A percentile compares a stretch with the other conserved stretches of the same genome.
Conservation (phyloP, 2,888 invertebrate genomes). For the Brachypalpus laphriformis region DNA sequence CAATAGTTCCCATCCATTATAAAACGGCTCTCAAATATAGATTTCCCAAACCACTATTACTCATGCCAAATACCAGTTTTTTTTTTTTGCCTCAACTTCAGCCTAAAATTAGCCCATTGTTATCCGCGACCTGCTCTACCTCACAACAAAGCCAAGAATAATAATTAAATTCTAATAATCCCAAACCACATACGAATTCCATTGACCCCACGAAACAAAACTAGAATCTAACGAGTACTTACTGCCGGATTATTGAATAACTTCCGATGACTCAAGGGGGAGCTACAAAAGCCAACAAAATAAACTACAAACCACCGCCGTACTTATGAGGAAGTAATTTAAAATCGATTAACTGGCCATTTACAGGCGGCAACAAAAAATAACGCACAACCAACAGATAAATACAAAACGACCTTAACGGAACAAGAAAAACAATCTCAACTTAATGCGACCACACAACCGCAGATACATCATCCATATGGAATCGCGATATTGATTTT, state of each 20-base stretch:
- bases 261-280: neutral
- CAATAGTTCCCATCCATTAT: neutral
- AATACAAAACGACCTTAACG: constrained; percentile 16
- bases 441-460: neutral
- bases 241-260: neutral
- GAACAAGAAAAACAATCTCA: neutral
- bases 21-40: neutral
- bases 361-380: neutral
- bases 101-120: neutral
- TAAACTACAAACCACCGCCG: neutral
- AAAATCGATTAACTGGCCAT: constrained; percentile 25
- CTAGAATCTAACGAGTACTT: neutral
- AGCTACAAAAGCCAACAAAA: constrained; percentile 1
- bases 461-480: neutral
- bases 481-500: neutral
- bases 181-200: neutral
- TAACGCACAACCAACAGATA: neutral
- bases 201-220: constrained; percentile 23
- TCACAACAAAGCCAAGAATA: neutral
- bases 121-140: neutral
- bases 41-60: neutral
- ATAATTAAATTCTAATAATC: constrained; percentile 1
- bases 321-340: constrained; percentile 33
- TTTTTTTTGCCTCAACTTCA: neutral
- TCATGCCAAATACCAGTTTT: neutral